phyloP scores from a whole-genome alignment of 2,797 vertebrate genomes.

The Falco naumanni region DNA sequence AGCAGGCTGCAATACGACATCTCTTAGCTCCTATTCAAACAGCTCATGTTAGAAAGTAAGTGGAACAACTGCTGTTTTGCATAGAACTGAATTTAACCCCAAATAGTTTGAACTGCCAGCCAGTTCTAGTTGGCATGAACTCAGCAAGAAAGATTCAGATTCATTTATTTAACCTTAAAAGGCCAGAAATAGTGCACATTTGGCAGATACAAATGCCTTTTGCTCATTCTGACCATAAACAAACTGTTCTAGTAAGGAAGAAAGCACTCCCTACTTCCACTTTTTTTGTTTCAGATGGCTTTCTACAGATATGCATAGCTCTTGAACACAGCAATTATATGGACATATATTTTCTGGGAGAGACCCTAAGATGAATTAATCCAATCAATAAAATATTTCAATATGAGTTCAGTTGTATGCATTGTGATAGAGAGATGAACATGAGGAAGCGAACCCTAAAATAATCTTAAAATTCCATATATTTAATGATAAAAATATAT shows the following conservation, averaged over 20 bases:
- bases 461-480: constrained; percentile 63
- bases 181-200: not conserved
- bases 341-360: constrained; percentile 51
- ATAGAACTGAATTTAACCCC: not conserved
- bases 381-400: not conserved
- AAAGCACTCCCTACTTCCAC: not conserved
- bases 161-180: not conserved
- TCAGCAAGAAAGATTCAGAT: not conserved
- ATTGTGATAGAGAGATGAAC: constrained; percentile 58
- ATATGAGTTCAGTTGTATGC: constrained; percentile 46
- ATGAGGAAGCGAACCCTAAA: constrained; percentile 61
- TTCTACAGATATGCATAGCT: not conserved
- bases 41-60: not conserved
- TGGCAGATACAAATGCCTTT: not conserved
- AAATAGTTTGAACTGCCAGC: not conserved
- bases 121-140: not conserved
- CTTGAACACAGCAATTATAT: constrained; percentile 19
- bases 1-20: not conserved
- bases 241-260: not conserved
- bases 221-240: not conserved
- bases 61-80: not conserved
- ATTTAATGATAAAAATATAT: constrained; percentile 60
- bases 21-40: not conserved
- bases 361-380: not conserved
- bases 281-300: not conserved